Conservation (phyloP, 2,797 vertebrate genomes). For the Ceryle rudis region DNA sequence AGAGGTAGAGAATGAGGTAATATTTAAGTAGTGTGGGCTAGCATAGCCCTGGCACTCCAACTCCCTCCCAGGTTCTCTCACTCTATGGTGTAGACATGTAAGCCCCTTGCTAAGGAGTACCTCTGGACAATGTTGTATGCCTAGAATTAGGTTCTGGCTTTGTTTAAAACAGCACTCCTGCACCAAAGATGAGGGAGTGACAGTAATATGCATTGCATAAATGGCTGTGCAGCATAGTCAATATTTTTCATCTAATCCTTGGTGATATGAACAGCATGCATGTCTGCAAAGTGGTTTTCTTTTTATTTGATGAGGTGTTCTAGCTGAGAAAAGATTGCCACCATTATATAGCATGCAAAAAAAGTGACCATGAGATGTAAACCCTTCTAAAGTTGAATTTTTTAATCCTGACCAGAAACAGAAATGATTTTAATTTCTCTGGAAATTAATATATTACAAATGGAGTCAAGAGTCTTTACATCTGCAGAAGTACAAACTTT, state of each 20-base stretch:
- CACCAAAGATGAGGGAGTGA: neutral
- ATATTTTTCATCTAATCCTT: neutral
- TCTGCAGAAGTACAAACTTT: neutral
- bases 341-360: fast-evolving
- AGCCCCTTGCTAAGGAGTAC: neutral
- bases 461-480: neutral
- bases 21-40: neutral
- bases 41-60: neutral
- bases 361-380: neutral
- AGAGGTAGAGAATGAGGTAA: neutral
- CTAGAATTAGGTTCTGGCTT: neutral
- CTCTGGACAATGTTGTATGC: neutral
- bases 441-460: neutral
- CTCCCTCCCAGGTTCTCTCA: neutral
- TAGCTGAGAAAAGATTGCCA: neutral
- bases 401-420: neutral
- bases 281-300: neutral
- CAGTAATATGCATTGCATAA: neutral
- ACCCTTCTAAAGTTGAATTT: neutral
- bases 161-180: neutral
- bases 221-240: neutral
- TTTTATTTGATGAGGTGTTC: neutral
- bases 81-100: neutral
- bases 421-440: neutral
- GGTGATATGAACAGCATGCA: neutral